Percentiles rank a stretch among this genome's conserved stretches.
These are phyloP conservation scores for Scophthalmus maximus DNA, from an alignment of 2,113 vertebrate species.

Conservation along the genomic window DNA sequence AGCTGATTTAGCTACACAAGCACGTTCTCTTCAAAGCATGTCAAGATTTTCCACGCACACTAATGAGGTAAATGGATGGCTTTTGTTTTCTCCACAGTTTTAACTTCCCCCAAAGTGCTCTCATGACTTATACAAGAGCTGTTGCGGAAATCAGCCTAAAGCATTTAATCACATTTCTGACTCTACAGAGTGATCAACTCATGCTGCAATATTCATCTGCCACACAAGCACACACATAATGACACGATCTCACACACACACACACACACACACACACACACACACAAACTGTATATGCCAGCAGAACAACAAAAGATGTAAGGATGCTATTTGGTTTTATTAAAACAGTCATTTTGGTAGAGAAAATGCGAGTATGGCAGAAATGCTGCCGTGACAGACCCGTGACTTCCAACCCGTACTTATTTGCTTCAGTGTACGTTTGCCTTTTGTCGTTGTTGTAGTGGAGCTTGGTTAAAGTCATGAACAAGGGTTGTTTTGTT, in stretches of 20 bases:
- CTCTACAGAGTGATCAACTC: slow-evolving; percentile 71
- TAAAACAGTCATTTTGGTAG: slow-evolving; percentile 22
- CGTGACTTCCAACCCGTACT: too few relatives aligned
- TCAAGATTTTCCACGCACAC: slow-evolving; percentile 74
- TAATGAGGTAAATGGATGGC: slow-evolving; percentile 81
- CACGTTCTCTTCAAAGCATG: slow-evolving; percentile 72
- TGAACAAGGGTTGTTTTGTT: too few relatives aligned
- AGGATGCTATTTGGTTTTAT: slow-evolving; percentile 39
- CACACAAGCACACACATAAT: slow-evolving; percentile 23
- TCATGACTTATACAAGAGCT: slow-evolving; percentile 70
- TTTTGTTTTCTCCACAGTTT: slow-evolving; percentile 78
- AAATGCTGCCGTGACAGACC: slow-evolving; percentile 26
- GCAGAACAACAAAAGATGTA: slow-evolving; percentile 6
- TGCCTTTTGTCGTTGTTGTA: too few relatives aligned
- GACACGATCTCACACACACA: too few relatives aligned
- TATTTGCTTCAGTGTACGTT: too few relatives aligned
- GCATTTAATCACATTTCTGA: slow-evolving; percentile 70
- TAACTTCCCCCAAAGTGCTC: slow-evolving; percentile 69
- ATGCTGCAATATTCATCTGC: slow-evolving; percentile 60
- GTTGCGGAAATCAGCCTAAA: slow-evolving; percentile 67
- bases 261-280: neutral
- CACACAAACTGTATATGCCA: neutral
- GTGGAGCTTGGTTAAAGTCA: too few relatives aligned
- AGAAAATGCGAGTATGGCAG: neutral
- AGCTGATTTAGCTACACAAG: slow-evolving; percentile 72